Evolutionary conservation across 2,797 vertebrate species (phyloP).

Genomic region (Galaxias olidus): DNA sequence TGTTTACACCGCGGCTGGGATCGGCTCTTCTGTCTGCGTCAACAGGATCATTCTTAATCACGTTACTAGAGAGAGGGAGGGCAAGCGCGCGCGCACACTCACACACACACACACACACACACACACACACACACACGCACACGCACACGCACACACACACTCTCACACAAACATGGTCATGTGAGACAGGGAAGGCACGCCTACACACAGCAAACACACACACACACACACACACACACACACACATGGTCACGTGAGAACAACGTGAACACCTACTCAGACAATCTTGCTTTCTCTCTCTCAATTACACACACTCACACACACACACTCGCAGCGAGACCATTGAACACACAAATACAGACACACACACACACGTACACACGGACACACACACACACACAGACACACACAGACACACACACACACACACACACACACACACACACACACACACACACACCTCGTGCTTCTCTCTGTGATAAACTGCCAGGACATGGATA

Average conservation of each 20-base stretch:
- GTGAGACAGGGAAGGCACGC: too few species aligned
- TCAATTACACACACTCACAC: neutral
- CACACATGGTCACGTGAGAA: neutral
- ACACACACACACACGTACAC: neutral
- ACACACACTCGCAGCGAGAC: neutral
- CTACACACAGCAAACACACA: too few species aligned
- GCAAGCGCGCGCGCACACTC: too few species aligned
- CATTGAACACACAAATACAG: neutral
- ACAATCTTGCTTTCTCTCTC: too few species aligned
- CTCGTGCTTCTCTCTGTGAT: slow-evolving; percentile 48
- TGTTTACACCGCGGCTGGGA: too few species aligned
- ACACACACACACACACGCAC: neutral
- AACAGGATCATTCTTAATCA: slow-evolving; percentile 34
- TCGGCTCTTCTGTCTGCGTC: slow-evolving; percentile 24
- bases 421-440: slow-evolving; percentile 22
- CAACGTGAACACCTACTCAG: neutral
- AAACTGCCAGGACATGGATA: slow-evolving; percentile 63
- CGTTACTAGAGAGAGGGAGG: slow-evolving; percentile 5
- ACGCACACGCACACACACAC: neutral
- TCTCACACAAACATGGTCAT: too few species aligned
- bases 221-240: slow-evolving; percentile 2
- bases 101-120: neutral
- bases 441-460: slow-evolving; percentile 46
- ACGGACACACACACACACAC: too few species aligned
- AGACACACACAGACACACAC: slow-evolving; percentile 19